Evolutionary conservation across 2,797 vertebrate genomes (phyloP), one percentile per base, ranked within the genome.

Genomic region (Coregonus ussuriensis): DNA sequence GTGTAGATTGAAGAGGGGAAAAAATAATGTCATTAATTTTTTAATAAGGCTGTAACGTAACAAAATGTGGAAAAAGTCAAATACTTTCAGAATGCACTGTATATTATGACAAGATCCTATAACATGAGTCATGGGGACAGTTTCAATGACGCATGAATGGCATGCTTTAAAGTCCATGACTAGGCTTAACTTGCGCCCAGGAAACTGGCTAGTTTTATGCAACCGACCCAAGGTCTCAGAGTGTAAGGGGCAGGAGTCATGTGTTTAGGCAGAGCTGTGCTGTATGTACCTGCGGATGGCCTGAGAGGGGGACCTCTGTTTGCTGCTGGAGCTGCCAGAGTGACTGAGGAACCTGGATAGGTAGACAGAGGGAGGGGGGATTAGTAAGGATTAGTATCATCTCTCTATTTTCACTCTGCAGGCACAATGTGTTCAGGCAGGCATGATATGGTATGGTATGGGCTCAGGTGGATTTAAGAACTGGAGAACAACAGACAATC

Each of bases 281-380:
- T 75, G 31, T 52, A 2, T 15, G 29, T 94, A 98, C 97, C 96
- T 97, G 75, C 97, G 96, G 74, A 95, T 90, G 0, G 94, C 89
- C 82, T 97, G 96, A 86, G 94, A 74, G 0, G 92, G 89, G 59
- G 96, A 93, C 85, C 96, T 96, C 6, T 94, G 94, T 85, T 96
- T 97, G 90, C 90, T 97, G 92, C 95, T 93, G 76, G 94, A 93
- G 90, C 93, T 91, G 87, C 95, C 94, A 1, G 97, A 97, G 84
- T 97, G 96, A 91, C 96, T 97, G 51, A 99, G 92, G 83, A 98
- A 96, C 84, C 97, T 95, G 87, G 14, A 74, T 6, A 56, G 52
- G 15, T 29, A 72, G 63, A 72, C 3, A 52, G 6, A 76, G 9
- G 35, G 35, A 21, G 3, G 18, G n/a, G 18, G 1, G 47, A 25